Conservation (phyloP, 2,888 invertebrate species). For the Ochlodes sylvanus region DNA sequence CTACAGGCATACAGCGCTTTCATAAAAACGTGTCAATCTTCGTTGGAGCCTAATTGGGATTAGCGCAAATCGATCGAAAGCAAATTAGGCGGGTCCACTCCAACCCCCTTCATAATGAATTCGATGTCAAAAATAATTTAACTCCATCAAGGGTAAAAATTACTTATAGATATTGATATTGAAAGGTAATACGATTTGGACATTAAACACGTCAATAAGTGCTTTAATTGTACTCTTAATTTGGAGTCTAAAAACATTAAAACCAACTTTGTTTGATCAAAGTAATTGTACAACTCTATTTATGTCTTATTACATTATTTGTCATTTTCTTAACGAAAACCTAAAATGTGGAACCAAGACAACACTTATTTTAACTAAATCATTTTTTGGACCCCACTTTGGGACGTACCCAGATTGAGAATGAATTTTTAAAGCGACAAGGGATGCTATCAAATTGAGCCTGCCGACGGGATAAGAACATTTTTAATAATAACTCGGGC, state of each 20-base stretch:
- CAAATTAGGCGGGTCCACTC: constrained; percentile 50
- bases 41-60: constrained; percentile 48
- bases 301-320: too few relatives aligned
- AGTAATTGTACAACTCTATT: too few relatives aligned
- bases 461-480: constrained; percentile 42
- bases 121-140: constrained; percentile 58
- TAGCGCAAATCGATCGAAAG: constrained; percentile 58
- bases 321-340: too few relatives aligned
- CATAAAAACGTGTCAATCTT: constrained; percentile 40
- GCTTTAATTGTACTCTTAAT: too few relatives aligned
- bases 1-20: neutral
- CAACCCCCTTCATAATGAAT: constrained; percentile 55
- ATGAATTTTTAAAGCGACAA: constrained; percentile 50
- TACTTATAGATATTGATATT: neutral
- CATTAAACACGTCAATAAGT: neutral
- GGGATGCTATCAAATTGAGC: constrained; percentile 46
- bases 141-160: constrained; percentile 26
- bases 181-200: neutral
- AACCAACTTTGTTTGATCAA: too few relatives aligned
- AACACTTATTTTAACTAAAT: constrained; percentile 23
- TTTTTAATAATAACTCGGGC: constrained; percentile 39
- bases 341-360: neutral
- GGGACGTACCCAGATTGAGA: constrained; percentile 47
- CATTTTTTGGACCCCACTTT: constrained; percentile 38
- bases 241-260: too few relatives aligned